Conservation (phyloP, 2,888 invertebrate genomes). For the Mythimna ferrago region DNA sequence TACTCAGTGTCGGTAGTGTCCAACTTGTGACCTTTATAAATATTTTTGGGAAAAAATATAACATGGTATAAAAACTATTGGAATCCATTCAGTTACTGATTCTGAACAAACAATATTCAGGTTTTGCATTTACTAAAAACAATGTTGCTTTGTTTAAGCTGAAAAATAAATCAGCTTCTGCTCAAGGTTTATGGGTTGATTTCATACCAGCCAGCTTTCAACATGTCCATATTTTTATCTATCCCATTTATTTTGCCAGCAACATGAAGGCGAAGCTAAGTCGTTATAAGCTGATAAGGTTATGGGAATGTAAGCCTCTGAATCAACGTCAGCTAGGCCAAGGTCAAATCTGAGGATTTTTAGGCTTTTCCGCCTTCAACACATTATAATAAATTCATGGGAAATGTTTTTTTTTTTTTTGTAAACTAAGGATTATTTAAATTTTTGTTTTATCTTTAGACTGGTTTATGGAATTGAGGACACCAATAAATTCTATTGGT, state of each 20-base stretch:
- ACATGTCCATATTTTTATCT: not conserved
- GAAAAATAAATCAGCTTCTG: not conserved
- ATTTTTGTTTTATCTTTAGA: constrained; percentile 61
- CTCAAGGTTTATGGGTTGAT: not conserved
- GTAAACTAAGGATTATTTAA: not conserved
- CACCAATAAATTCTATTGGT: constrained; percentile 65
- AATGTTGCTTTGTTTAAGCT: not conserved
- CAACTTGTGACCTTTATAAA: too few species aligned
- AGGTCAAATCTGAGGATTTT: not conserved
- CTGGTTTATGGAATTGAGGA: constrained; percentile 70
- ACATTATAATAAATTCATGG: not conserved
- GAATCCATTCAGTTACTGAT: too few species aligned
- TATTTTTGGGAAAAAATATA: too few species aligned
- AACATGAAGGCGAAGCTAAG: not conserved
- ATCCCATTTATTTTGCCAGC: not conserved
- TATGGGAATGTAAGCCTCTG: not conserved
- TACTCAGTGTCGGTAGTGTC: too few species aligned
- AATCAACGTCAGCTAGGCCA: not conserved
- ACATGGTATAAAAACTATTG: too few species aligned
- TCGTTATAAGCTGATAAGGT: constrained; percentile 1
- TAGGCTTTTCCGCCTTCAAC: not conserved
- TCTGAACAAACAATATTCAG: too few species aligned
- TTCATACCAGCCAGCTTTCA: not conserved
- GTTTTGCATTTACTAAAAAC: too few species aligned
- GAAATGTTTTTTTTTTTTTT: not conserved